Conservation (phyloP, 1,140 invertebrate genomes). For the Stratiolaelaps scimitus region DNA sequence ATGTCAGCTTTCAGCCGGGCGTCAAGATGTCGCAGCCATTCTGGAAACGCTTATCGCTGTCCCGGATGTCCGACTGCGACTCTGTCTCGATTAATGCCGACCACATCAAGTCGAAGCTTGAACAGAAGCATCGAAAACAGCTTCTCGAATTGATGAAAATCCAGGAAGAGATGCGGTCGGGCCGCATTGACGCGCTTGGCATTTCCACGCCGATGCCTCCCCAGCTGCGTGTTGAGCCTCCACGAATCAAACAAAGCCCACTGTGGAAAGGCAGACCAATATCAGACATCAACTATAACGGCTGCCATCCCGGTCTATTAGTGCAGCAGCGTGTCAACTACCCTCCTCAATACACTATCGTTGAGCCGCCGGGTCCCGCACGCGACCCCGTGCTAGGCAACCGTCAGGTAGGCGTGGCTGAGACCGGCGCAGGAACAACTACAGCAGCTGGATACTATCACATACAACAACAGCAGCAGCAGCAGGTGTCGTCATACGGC, state of each 20-base stretch:
- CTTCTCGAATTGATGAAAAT: slow-evolving; percentile 60
- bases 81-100: slow-evolving; percentile 59
- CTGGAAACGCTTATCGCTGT: slow-evolving; percentile 59
- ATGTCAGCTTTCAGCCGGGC: slow-evolving; percentile 7
- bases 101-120: slow-evolving; percentile 70
- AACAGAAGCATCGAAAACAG: slow-evolving; percentile 76
- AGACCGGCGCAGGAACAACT: too few species aligned
- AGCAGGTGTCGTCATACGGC: too few species aligned
- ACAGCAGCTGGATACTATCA: neutral
- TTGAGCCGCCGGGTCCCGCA: too few species aligned
- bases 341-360: neutral
- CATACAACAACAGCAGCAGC: too few species aligned
- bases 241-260: neutral
- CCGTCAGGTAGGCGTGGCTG: too few species aligned
- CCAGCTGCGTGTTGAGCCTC: slow-evolving; percentile 16
- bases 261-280: slow-evolving; percentile 5
- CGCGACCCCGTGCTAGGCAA: too few species aligned
- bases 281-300: neutral
- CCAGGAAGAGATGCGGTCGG: slow-evolving; percentile 53
- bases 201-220: slow-evolving; percentile 17
- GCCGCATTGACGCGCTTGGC: neutral
- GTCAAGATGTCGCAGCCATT: slow-evolving; percentile 51
- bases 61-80: slow-evolving; percentile 54
- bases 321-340: neutral
- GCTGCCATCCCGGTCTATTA: neutral